These are phyloP conservation scores for Andrena minutula DNA, from an alignment of 2,888 invertebrate genomes.

Conservation along the genomic window DNA sequence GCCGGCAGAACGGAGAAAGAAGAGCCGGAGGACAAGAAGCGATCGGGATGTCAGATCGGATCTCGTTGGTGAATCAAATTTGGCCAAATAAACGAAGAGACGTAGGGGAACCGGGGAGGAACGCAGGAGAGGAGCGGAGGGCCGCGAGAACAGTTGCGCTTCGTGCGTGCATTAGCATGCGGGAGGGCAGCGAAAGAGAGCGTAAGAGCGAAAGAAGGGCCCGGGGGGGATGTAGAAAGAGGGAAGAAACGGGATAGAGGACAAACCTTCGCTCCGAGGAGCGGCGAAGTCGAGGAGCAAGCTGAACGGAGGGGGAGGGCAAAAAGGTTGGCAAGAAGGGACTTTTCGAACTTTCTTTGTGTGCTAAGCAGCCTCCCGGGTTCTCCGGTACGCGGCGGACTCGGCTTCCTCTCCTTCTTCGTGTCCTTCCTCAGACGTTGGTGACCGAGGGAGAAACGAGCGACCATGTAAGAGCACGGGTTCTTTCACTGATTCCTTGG, in stretches of 20 bases:
- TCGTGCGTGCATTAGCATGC: conserved; percentile 82
- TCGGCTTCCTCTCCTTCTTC: conserved; percentile 35
- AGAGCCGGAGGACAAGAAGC: conserved; percentile 76
- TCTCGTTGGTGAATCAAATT: conserved; percentile 77
- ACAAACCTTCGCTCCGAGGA: conserved; percentile 57
- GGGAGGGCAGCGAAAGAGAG: conserved; percentile 75
- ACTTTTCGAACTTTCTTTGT: conserved; percentile 81
- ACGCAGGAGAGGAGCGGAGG: conserved; percentile 63
- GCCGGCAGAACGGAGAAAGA: conserved; percentile 40
- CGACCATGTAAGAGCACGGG: conserved; percentile 49
- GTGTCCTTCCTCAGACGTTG: conserved; percentile 55
- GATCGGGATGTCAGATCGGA: conserved; percentile 81
- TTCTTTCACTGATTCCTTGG: conserved; percentile 51
- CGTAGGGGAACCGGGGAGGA: conserved; percentile 56
- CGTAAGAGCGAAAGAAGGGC: conserved; percentile 45
- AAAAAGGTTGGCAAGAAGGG: conserved; percentile 75
- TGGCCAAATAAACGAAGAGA: conserved; percentile 74
- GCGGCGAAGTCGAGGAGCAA: conserved; percentile 60
- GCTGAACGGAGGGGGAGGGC: conserved; percentile 53
- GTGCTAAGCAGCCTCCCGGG: conserved; percentile 80
- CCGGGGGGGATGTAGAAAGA: conserved; percentile 40
- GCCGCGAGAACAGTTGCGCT: conserved; percentile 82
- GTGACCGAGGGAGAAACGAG: conserved; percentile 47
- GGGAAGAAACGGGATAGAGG: conserved; percentile 64
- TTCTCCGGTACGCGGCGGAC: conserved; percentile 57